Evolutionary conservation across 2,797 vertebrate species (phyloP), one percentile per base, ranked within the genome.

Genomic region (Pyrocephalus nanus): DNA sequence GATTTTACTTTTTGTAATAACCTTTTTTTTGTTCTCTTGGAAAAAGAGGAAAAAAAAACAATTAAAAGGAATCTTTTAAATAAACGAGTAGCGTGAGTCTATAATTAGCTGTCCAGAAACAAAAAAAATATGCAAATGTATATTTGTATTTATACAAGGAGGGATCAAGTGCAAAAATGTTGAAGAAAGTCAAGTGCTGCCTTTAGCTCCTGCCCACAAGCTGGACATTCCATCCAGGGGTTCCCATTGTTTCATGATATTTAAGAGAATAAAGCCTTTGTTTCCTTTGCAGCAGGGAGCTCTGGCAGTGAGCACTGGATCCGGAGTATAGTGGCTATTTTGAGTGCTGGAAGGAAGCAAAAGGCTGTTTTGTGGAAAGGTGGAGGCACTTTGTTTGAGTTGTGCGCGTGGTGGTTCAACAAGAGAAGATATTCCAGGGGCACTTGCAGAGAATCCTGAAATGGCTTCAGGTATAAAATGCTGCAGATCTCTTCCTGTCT

Each of bases 261-360:
- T 96, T 86, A 70, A 85, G 80, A 92, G 88, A 96, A 97, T 91
- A 95, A 95, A 96, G 92, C 86, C 61, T 79, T 90, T 11, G 17
- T 94, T 97, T 97, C 96, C 96, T 94, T 23, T 95, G 82, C 86
- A 95, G 95, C 91, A 9, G 95, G 95, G 90, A 95, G 94, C 88
- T 91, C 93, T 96, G 95, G 92, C 95, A 96, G 19, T 15, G 61
- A 88, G 93, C 84, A 81, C 2, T 14, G 76, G 94, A 94, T 94
- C 65, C 1, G 6, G 92, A 91, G 84, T 47, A 26, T 5, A 42
- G 88, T 32, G 94, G 86, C 95, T 97, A 97, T 97, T 97, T 96
- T 95, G 89, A 91, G 95, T 83, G 80, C 77, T 95, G 96, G 92
- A 95, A 96, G 96, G 97, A 96, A 97, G 92, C 93, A 82, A 34